phyloP scores from a whole-genome alignment of 92 coral and sea anemone genomes.

The Pocillopora grandis region DNA sequence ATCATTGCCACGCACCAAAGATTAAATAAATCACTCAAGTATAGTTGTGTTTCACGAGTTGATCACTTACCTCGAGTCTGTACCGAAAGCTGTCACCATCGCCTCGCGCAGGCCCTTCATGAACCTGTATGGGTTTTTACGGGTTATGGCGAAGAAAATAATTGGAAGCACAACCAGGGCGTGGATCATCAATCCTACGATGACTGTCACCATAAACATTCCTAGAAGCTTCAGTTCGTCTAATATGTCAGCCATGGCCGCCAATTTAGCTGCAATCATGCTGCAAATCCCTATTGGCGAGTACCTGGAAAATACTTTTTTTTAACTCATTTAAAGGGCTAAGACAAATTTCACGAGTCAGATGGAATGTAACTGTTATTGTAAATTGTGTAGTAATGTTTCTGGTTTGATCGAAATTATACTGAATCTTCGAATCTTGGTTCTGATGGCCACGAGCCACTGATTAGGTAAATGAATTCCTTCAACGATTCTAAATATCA shows the following conservation, averaged over 20 bases:
- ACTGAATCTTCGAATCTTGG: no score
- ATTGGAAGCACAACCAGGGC: slow-evolving; percentile 62
- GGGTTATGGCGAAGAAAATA: slow-evolving; percentile 60
- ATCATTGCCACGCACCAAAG: background rate
- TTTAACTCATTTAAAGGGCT: no score
- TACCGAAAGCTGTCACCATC: slow-evolving; percentile 86
- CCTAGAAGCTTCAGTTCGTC: slow-evolving; percentile 63
- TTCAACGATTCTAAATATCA: no score
- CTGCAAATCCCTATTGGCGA: slow-evolving; percentile 89
- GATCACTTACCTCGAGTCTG: slow-evolving; percentile 73
- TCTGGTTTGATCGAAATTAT: no score
- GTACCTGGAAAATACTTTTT: slow-evolving; percentile 50
- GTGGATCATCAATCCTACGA: slow-evolving; percentile 67
- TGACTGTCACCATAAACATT: slow-evolving; percentile 81
- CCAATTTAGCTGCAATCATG: slow-evolving; percentile 78
- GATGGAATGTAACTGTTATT: background rate
- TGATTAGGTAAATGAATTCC: no score
- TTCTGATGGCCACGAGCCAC: no score
- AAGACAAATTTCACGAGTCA: no score
- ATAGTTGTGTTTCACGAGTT: background rate
- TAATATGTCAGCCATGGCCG: slow-evolving; percentile 66
- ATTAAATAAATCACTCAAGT: background rate
- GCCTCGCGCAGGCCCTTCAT: slow-evolving; percentile 79
- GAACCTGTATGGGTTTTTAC: slow-evolving; percentile 74
- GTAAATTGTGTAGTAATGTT: no score